Evolutionary conservation across 1,140 invertebrate species (phyloP), one percentile per base, ranked within the genome.

Genomic region (Pentalonia nigronervosa): DNA sequence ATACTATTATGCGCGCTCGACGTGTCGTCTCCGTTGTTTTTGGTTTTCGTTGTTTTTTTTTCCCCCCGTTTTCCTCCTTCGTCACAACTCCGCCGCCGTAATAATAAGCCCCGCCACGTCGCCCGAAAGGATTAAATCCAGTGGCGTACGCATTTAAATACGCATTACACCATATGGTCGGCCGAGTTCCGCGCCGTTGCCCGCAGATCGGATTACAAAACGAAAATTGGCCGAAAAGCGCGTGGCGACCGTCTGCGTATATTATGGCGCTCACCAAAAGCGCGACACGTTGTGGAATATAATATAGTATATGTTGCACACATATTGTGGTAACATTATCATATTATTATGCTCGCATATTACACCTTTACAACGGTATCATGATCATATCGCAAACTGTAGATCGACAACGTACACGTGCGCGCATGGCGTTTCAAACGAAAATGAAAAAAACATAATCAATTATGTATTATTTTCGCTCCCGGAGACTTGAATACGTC

Each of bases 171-270:
- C 60, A 76, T 76, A 83, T 36, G 90, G 91, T 48, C 76, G 91
- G 91, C 41, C 76, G 53, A 34, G 91, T 92, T 48, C 48, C 91
- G 47, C n/a, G 14, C 30, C 4, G 88, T 8, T 21, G 34, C 30
- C 11, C 60, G 30, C n/a, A 76, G 91, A 92, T 92, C 91, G 91
- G 91, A 92, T 92, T 92, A 92, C 90, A 48, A 83, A 84, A 90
- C 89, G 36, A 60, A 81, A 81, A 76, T 34, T n/a, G 90, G 20
- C 90, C 56, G 47, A 30, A 41, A 76, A n/a, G 23, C 47, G 81
- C 36, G 91, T 67, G 56, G 56, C 25, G 56, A 11, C 25, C n/a
- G 76, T 9, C n/a, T 45, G 50, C 11, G 11, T 48, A 36, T 23
- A 7, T 53, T 20, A 20, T 21, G 20, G 90, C n/a, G 45, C 90